These are phyloP conservation scores for Drosophila bifasciata DNA, from an alignment of 1,140 invertebrate genomes.

Conservation along the genomic window DNA sequence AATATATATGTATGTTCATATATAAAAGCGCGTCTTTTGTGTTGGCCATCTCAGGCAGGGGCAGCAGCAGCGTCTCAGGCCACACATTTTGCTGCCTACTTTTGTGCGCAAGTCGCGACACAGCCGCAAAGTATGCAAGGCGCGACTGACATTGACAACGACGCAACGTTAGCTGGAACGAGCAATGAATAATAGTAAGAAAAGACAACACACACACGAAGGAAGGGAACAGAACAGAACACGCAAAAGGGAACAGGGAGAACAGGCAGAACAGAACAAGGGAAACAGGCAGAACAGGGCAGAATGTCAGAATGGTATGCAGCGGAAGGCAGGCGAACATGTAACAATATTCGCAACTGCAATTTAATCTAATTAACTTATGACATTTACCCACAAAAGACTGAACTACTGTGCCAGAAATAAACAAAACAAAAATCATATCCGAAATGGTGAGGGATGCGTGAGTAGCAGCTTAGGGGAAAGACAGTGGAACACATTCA, in stretches of 20 bases:
- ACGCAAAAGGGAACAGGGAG: too few species aligned
- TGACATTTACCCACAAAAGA: constrained; percentile 64
- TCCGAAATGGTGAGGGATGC: constrained; percentile 2
- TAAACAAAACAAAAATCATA: constrained; percentile 19
- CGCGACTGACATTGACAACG: constrained; percentile 68
- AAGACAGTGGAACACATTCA: not conserved
- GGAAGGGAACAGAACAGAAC: not conserved
- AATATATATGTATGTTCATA: not conserved
- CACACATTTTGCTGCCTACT: constrained; percentile 53
- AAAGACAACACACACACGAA: constrained; percentile 2
- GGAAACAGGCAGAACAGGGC: constrained; percentile 5
- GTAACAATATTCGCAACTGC: constrained; percentile 51
- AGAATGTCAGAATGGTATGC: not conserved
- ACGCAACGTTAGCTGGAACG: constrained; percentile 10
- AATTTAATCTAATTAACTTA: constrained; percentile 79
- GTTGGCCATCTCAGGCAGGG: constrained; percentile 9
- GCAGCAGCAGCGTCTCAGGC: not conserved
- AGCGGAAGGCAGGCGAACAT: constrained; percentile 19
- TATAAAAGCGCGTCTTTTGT: constrained; percentile 43
- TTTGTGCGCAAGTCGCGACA: constrained; percentile 37
- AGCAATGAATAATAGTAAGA: constrained; percentile 50
- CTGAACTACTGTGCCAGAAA: constrained; percentile 80
- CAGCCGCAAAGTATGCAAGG: constrained; percentile 67
- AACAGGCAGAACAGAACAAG: not conserved
- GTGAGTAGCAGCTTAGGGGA: constrained; percentile 10